Percentiles rank a stretch among this genome's conserved stretches.
These are phyloP conservation scores for Salvelinus sp. DNA, from an alignment of 2,113 vertebrate genomes.

Conservation along the genomic window DNA sequence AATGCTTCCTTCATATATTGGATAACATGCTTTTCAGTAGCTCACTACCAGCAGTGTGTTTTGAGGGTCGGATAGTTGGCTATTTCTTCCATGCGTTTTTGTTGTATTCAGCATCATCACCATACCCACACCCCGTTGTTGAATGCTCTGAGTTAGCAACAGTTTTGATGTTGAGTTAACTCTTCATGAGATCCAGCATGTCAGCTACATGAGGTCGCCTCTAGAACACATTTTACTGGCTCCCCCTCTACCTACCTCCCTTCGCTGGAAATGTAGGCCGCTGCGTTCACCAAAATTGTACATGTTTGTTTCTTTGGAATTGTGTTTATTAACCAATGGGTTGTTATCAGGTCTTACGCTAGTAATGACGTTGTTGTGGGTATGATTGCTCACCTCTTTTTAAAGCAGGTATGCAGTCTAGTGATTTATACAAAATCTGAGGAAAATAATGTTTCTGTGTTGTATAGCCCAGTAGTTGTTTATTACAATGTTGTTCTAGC, in stretches of 20 bases:
- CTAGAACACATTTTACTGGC: slow-evolving; percentile 15
- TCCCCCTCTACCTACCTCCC: neutral
- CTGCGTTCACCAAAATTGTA: neutral
- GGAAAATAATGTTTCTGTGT: too few species aligned
- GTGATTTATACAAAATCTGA: neutral
- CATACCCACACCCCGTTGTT: slow-evolving; percentile 12
- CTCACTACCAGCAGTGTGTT: neutral
- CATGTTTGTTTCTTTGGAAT: too few species aligned
- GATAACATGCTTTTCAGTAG: neutral
- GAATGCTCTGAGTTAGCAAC: slow-evolving; percentile 20
- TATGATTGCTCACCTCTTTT: too few species aligned
- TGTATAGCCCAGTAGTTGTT: too few species aligned
- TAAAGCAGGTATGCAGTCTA: neutral
- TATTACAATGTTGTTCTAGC: neutral
- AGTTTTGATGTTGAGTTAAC: slow-evolving; percentile 41
- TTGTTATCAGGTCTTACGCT: neutral
- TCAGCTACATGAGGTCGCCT: slow-evolving; percentile 1
- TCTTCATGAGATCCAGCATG: slow-evolving; percentile 3
- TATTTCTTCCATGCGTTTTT: neutral
- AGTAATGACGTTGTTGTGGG: too few species aligned
- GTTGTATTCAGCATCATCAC: slow-evolving; percentile 8
- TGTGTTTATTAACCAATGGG: neutral
- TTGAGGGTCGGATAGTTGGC: too few species aligned
- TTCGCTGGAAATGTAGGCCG: neutral
- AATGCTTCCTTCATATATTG: neutral